Evolutionary conservation across 2,113 vertebrate genomes (phyloP).

Genomic region (Aspidoscelis tigris): DNA sequence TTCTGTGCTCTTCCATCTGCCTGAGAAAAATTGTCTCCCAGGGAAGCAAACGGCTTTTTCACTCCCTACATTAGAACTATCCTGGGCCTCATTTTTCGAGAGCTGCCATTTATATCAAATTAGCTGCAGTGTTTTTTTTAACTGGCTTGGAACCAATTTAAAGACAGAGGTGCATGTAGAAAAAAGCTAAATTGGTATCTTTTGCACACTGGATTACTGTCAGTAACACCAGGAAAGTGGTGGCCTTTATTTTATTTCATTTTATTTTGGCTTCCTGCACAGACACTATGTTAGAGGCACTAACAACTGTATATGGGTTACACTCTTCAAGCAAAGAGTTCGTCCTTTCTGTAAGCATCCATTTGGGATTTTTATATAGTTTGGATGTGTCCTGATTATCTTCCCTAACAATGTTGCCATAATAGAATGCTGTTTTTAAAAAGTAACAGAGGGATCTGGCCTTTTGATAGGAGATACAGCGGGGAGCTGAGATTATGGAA

Average conservation of each 20-base stretch:
- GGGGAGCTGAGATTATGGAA: neutral
- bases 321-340: neutral
- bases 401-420: conserved; percentile 12
- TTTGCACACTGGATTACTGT: neutral
- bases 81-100: neutral
- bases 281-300: neutral
- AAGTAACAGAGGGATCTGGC: conserved; percentile 27
- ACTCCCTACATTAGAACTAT: neutral
- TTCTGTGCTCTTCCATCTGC: conserved; percentile 10
- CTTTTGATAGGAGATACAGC: conserved; percentile 1
- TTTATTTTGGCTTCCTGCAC: neutral
- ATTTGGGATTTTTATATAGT: neutral
- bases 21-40: conserved; percentile 17
- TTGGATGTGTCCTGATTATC: conserved; percentile 13
- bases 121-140: conserved; percentile 21
- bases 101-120: neutral
- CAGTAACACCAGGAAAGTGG: neutral
- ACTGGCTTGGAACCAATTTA: neutral
- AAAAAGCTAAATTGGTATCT: neutral
- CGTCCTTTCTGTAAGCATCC: conserved; percentile 3
- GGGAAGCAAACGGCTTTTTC: neutral
- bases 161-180: neutral
- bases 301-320: neutral
- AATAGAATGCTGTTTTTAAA: conserved; percentile 27
- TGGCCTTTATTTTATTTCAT: rapidly evolving